Conservation (phyloP, 2,113 vertebrate species). For the Syrmaticus mikado region DNA sequence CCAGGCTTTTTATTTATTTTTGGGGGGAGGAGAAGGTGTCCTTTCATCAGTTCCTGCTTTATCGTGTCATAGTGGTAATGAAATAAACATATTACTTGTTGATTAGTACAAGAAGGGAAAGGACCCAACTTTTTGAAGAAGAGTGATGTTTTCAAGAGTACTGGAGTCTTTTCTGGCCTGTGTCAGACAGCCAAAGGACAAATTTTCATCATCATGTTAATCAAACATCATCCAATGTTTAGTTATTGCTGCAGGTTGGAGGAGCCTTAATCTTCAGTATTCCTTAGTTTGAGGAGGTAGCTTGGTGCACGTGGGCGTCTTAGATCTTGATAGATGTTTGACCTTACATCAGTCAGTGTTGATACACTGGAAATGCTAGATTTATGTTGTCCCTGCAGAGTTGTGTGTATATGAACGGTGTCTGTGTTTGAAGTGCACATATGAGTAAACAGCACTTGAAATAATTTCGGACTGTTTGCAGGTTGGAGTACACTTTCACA, state of each 20-base stretch:
- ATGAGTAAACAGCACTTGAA: neutral
- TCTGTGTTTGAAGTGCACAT: neutral
- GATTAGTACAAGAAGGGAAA: slow-evolving; percentile 3
- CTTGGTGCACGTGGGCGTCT: neutral
- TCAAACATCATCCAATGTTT: too few species aligned
- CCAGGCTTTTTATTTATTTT: neutral
- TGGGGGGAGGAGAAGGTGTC: rapidly evolving
- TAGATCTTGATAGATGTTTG: neutral
- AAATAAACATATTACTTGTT: slow-evolving; percentile 69
- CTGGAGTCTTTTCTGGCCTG: neutral
- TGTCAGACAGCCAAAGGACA: neutral
- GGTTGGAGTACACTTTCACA: neutral
- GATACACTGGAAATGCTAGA: neutral
- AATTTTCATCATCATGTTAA: neutral
- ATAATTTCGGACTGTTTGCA: neutral
- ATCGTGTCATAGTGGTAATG: slow-evolving; percentile 35
- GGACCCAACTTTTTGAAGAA: neutral
- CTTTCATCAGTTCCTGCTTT: slow-evolving; percentile 10
- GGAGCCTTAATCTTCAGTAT: neutral
- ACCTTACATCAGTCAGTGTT: neutral
- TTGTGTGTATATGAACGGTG: too few species aligned
- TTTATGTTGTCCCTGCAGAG: neutral
- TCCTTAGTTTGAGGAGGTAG: neutral
- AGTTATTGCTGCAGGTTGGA: neutral
- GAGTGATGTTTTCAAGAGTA: neutral